Evolutionary conservation across 1,140 invertebrate species (phyloP).

Genomic region (Dolichoris vasculosae): DNA sequence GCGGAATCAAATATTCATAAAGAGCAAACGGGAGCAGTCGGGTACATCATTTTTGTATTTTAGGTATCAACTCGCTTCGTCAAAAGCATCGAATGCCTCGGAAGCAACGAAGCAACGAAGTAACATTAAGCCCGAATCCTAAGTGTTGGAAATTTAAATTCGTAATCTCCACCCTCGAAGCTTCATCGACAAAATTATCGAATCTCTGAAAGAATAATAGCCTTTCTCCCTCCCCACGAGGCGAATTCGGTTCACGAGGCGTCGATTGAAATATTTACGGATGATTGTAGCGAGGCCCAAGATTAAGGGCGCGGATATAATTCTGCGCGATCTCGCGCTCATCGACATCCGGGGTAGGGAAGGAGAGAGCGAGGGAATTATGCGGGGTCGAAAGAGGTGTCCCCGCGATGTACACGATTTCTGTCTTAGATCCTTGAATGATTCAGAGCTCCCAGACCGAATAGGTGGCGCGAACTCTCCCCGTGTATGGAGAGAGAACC

Average conservation of each 20-base stretch:
- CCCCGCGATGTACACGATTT: constrained; percentile 64
- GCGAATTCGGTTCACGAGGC: neutral
- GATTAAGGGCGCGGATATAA: constrained; percentile 63
- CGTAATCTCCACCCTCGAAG: neutral
- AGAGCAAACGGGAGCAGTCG: too few relatives aligned
- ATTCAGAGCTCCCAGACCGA: constrained; percentile 57
- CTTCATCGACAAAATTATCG: neutral
- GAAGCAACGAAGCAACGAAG: neutral
- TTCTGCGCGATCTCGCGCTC: constrained; percentile 57
- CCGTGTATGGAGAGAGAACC: neutral
- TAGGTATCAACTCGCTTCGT: neutral
- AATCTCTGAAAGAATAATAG: neutral
- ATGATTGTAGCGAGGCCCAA: constrained; percentile 51
- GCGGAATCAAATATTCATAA: too few relatives aligned
- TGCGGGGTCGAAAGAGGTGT: constrained; percentile 57
- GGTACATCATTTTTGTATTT: neutral
- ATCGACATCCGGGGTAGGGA: neutral
- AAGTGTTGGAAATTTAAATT: neutral
- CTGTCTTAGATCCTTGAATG: constrained; percentile 66
- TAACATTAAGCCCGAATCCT: neutral
- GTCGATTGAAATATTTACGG: constrained; percentile 56
- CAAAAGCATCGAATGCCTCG: too few relatives aligned
- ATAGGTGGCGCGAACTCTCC: neutral
- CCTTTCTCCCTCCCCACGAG: neutral
- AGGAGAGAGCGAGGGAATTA: neutral